phyloP scores from a whole-genome alignment of 1,140 invertebrate species.

The Drosophila mojavensis region DNA sequence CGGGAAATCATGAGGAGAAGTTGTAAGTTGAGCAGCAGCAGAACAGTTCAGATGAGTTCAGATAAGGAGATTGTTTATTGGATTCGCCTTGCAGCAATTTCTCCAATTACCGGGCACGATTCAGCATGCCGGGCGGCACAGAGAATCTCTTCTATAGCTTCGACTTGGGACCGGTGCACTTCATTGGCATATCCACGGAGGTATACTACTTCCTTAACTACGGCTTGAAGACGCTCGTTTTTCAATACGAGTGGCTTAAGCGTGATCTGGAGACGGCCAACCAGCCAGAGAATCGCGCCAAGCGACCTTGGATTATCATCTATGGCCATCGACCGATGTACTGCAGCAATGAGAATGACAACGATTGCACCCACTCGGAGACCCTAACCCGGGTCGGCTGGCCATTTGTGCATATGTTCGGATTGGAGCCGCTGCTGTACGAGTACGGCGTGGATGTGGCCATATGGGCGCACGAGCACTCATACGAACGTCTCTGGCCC shows the following conservation, averaged over 20 bases:
- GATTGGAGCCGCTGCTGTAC: constrained; percentile 94
- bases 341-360: constrained; percentile 94
- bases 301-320: constrained; percentile 96
- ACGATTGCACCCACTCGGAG: constrained; percentile 94
- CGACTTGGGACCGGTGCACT: constrained; percentile 96
- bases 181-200: constrained; percentile 96
- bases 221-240: constrained; percentile 91
- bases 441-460: constrained; percentile 96
- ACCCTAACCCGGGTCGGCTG: constrained; percentile 90
- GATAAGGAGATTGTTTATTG: constrained; percentile 5
- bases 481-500: constrained; percentile 97
- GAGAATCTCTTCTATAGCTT: constrained; percentile 95
- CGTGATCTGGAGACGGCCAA: constrained; percentile 91
- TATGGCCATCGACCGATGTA: constrained; percentile 99
- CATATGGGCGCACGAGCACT: constrained; percentile 98
- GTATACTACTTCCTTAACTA: constrained; percentile 97
- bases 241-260: constrained; percentile 96
- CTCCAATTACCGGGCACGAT: constrained; percentile 93
- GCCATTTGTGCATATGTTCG: constrained; percentile 89
- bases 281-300: constrained; percentile 87
- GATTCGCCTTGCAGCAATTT: constrained; percentile 90
- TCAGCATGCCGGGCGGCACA: constrained; percentile 93
- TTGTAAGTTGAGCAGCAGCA: constrained; percentile 87
- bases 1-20: constrained; percentile 95
- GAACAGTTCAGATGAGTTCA: background rate